These are phyloP conservation scores for Linnaemya tessellans DNA, from an alignment of 2,888 invertebrate genomes.

Conservation along the genomic window DNA sequence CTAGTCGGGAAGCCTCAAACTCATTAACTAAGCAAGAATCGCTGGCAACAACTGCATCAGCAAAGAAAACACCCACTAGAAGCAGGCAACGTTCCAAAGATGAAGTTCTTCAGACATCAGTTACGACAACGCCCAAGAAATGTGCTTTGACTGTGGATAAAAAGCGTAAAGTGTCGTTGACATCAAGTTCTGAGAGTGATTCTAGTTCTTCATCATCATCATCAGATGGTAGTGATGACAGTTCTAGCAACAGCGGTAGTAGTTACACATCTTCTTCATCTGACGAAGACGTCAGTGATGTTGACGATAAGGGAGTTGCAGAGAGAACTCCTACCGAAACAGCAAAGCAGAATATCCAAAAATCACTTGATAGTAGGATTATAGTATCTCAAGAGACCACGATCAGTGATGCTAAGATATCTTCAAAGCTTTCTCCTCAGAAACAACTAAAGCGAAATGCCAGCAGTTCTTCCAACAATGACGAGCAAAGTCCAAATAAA, in stretches of 20 bases:
- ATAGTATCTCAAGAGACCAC: constrained; percentile 58
- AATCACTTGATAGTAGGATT: constrained; percentile 75
- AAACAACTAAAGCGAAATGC: constrained; percentile 75
- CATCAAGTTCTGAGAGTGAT: constrained; percentile 79
- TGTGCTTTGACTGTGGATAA: constrained; percentile 71
- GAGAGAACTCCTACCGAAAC: constrained; percentile 60
- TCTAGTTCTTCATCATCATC: constrained; percentile 77
- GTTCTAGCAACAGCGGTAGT: constrained; percentile 77
- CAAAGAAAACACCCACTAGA: constrained; percentile 65
- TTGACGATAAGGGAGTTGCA: constrained; percentile 69
- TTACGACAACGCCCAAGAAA: constrained; percentile 64
- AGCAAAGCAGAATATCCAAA: constrained; percentile 77
- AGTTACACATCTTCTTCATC: constrained; percentile 76
- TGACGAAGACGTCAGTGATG: constrained; percentile 71
- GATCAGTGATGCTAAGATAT: constrained; percentile 46
- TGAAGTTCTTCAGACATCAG: constrained; percentile 47
- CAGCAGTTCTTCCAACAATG: constrained; percentile 70
- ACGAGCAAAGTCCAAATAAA: constrained; percentile 56
- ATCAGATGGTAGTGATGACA: constrained; percentile 77
- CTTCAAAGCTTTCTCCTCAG: constrained; percentile 73
- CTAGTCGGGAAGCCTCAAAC: constrained; percentile 72
- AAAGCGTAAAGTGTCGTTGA: constrained; percentile 76
- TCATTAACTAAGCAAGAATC: constrained; percentile 28
- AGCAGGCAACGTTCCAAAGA: constrained; percentile 78
- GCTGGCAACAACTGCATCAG: constrained; percentile 2